Base-by-base conservation (phyloP, 2,113 vertebrate species). In the Butastur rufipennis region DNA sequence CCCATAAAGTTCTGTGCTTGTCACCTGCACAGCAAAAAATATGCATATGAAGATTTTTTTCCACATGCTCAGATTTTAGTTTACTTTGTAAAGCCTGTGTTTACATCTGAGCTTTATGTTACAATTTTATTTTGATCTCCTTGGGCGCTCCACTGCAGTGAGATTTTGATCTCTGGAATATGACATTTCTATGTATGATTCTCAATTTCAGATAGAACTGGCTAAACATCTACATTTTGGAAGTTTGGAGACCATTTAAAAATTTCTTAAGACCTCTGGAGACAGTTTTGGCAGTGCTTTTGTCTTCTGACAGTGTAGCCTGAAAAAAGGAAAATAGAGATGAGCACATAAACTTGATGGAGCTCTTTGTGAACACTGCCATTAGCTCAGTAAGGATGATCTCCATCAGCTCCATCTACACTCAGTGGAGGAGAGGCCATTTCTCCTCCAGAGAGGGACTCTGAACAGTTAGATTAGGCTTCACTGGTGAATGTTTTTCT, bases 291-390 rank as follows among this genome's bases (percentile, higher is more conserved):
- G 47, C 63, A 71, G 32, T 19, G 16, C 17, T 83, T 96, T 85
- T 82, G 11, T 88, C 47, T 31, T 94, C 36, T 55, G 16, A 38
- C 13, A 53, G 55, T 50, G 36, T 65, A 87, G 32, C 19, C 50
- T 67, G 59, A 77, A 48, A 61, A 52, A 61, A 71, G 25, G 65
- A 66, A 68, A 75, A 67, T 4, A n/a, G 45, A 93, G 50, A 27
- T 61, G 18, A 75, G 36, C 34, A 81, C 71, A 48, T 67, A 59
- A 75, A 90, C 27, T 29, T 50, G 56, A 71, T n/a, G 22, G 68
- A 90, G 21, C 9, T 67, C 21, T 77, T 62, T 66, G 23, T 38
- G 52, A 55, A 19, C 0, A 0, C n/a, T 68, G 31, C 17, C 2
- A 1, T 58, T 59, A 80, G 47, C 38, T 81, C 38, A 53, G 12